Conservation (phyloP, 2,113 vertebrate genomes). For the Trochalopteron elliotii region DNA sequence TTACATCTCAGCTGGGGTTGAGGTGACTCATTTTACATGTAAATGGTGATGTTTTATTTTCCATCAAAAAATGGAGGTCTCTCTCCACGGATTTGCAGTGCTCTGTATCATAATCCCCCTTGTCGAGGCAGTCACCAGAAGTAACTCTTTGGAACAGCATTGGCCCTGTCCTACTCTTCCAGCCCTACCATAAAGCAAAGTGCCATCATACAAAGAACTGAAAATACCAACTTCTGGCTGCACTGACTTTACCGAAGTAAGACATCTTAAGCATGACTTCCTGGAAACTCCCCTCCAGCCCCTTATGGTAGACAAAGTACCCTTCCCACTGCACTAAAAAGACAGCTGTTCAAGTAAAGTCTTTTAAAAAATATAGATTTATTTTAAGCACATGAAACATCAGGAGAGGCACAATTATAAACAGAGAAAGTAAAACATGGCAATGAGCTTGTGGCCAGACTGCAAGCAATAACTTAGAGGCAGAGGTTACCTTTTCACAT, state of each 20-base stretch:
- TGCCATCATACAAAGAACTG: not conserved
- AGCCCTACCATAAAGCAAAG: not conserved
- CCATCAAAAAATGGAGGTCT: not conserved
- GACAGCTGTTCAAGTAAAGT: not conserved
- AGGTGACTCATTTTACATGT: not conserved
- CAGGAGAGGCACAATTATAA: slow-evolving; percentile 13
- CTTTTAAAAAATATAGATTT: slow-evolving; percentile 51
- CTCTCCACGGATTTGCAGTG: not conserved
- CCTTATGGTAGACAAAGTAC: not conserved
- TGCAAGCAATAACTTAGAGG: not conserved
- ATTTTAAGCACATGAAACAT: slow-evolving; percentile 35
- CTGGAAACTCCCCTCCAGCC: not conserved
- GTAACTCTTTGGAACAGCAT: not conserved
- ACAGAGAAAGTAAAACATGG: not conserved
- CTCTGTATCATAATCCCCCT: not conserved
- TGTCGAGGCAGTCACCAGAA: not conserved
- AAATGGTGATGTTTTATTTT: not conserved
- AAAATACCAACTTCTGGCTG: not conserved
- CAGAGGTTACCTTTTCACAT: not conserved
- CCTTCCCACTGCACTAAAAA: not conserved
- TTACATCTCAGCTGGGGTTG: not conserved
- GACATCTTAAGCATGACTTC: not conserved
- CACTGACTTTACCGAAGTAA: not conserved
- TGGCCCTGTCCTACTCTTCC: not conserved
- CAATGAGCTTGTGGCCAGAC: not conserved